Percentiles rank a stretch among this genome's conserved stretches.
Evolutionary conservation across 2,888 invertebrate species (phyloP).

Genomic region (Crepidodera aurea): DNA sequence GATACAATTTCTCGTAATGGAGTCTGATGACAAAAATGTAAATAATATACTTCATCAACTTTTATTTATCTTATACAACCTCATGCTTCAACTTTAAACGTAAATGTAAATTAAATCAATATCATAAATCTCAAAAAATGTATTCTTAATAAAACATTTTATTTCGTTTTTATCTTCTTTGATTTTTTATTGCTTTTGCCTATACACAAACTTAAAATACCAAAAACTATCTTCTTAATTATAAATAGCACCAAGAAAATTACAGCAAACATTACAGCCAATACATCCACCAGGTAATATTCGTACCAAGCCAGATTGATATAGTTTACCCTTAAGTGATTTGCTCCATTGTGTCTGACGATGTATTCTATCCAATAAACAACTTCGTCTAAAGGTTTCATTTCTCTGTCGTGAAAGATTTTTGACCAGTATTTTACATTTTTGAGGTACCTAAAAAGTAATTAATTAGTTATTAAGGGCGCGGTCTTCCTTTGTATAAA

Average conservation of each 20-base stretch:
- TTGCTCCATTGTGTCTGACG: slow-evolving; percentile 47
- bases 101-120: too few species aligned
- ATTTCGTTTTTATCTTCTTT: background rate
- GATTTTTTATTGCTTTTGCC: background rate
- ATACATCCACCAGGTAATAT: slow-evolving; percentile 49
- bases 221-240: background rate
- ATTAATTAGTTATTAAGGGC: slow-evolving; percentile 24
- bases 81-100: too few species aligned
- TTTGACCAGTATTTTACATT: slow-evolving; percentile 42
- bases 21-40: too few species aligned
- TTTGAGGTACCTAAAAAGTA: slow-evolving; percentile 41
- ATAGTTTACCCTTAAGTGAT: slow-evolving; percentile 44
- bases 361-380: slow-evolving; percentile 50
- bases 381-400: slow-evolving; percentile 44
- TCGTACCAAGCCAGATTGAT: slow-evolving; percentile 47
- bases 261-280: slow-evolving; percentile 10
- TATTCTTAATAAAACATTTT: too few species aligned
- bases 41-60: too few species aligned
- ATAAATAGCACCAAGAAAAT: background rate
- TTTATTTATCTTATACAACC: too few species aligned
- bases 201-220: background rate
- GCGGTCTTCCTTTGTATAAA: too few species aligned
- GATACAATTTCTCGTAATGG: too few species aligned
- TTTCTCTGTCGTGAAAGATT: slow-evolving; percentile 45
- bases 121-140: too few species aligned